Base-by-base conservation (phyloP, 2,888 invertebrate species). In the Lepas anatifera region DNA sequence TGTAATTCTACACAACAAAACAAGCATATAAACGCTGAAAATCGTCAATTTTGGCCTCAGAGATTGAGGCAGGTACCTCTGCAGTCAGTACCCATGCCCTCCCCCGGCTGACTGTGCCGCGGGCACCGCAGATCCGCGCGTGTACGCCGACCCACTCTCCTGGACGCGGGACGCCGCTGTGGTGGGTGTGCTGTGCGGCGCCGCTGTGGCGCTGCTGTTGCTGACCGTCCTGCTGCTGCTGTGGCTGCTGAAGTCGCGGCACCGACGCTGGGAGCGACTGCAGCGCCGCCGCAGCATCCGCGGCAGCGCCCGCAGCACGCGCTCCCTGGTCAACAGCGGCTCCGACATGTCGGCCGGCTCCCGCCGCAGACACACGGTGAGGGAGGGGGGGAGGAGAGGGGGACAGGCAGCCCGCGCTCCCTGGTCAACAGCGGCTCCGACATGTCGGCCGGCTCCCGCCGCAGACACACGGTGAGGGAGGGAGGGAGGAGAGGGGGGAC, bases 171-270 rank as follows among this genome's bases (percentile, higher is more conserved):
- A 93, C 78, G 83, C 89, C 13, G 84, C 92, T 13, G 90, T 90
- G 0, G 87, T 92, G 35, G 89, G 88, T 68, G 89, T 91, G 74
- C 83, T 92, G 66, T 87, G 89, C 48, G 84, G 88, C 69, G 82
- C 89, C 73, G 83, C 86, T 0, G 81, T 87, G 22, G 87, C 88
- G 27, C 80, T 95, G 2, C 39, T 81, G 94, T 35, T 64, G 22
- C 25, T 64, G 25, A 27, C 16, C 11, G 4, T 18, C n/a, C 68
- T 68, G 48, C 68, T 52, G 68, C 10, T 48, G 41, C 43, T 70
- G 69, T 97, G 96, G 95, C 90, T 89, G 78, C 87, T 89, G 72
- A 99, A 99, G 81, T 94, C 96, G 0, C 89, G 90, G 74, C 90
- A 89, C 58, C 58, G 58, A 3, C 58, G 58, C 58, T 32, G 22